A percentile compares a stretch with the other conserved stretches of the same genome.
These are phyloP conservation scores for Diloba caeruleocephala DNA, from an alignment of 2,888 invertebrate species.

Conservation along the genomic window DNA sequence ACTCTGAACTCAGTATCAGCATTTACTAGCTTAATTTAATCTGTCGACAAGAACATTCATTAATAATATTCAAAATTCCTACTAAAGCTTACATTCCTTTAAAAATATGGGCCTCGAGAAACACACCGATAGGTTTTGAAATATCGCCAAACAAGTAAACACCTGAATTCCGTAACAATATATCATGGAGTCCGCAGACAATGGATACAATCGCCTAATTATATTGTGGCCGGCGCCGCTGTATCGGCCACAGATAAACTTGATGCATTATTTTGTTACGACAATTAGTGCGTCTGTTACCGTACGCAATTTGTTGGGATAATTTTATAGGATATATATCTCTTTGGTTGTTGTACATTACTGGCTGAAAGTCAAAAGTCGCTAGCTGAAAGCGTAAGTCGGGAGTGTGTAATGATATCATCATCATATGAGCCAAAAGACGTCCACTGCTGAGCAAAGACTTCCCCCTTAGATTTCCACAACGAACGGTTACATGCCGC, in stretches of 20 bases:
- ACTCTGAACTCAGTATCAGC: no score
- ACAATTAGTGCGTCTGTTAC: slow-evolving; percentile 74
- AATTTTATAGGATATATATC: slow-evolving; percentile 17
- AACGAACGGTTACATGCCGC: no score
- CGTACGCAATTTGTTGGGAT: slow-evolving; percentile 57
- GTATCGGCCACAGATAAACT: slow-evolving; percentile 66
- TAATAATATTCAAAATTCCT: no score
- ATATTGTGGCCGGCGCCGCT: slow-evolving; percentile 61
- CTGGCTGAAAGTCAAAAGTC: slow-evolving; percentile 14
- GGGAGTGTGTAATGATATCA: no score
- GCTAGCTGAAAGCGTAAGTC: no score
- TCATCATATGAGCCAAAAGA: no score
- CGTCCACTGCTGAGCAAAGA: no score
- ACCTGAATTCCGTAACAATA: slow-evolving; percentile 47
- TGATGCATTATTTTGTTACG: slow-evolving; percentile 78
- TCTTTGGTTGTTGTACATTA: slow-evolving; percentile 36
- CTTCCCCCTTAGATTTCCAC: no score
- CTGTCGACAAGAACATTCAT: no score
- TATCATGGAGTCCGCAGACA: slow-evolving; percentile 48
- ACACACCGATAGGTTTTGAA: slow-evolving; percentile 25
- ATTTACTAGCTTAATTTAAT: no score
- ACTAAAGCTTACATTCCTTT: no score
- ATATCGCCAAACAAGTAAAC: slow-evolving; percentile 43
- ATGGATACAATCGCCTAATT: slow-evolving; percentile 61
- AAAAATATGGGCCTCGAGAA: no score